Base-by-base conservation (phyloP, 2,113 vertebrate species). In the Terrapene triunguis region DNA sequence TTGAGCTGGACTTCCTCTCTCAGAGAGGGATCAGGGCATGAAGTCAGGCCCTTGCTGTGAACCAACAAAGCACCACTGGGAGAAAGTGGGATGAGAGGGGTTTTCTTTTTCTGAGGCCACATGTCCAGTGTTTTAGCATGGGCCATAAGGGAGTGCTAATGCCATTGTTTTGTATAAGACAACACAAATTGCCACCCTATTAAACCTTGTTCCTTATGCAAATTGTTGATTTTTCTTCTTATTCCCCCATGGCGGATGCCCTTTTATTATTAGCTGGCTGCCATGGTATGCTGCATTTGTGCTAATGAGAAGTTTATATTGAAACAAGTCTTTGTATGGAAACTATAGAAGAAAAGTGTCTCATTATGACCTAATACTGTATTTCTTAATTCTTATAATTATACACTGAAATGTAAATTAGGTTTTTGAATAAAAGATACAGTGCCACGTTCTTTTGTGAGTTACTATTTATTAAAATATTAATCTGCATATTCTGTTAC, bases 11-110 rank as follows among this genome's bases (percentile, higher is more conserved):
- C 98, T 98, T 99, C 98, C 97, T 98, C 97, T 98, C 96, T 96
- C 92, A 96, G 96, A 98, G 97, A 96, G 95, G 97, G 98, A 98
- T 98, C 98, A 95, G 97, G 98, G 98, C 98, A 98, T 19, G 94
- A 98, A 99, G 99, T 99, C 98, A 99, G 98, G 93, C 95, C 94
- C 99, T 98, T 98, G 98, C 99, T 99, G 99, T 97, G 99, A 98
- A 97, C 94, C 97, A 98, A 99, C 99, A 99, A 99, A 98, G 98
- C 95, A 96, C 97, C 93, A 94, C 97, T 98, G 98, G 97, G 98
- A 97, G 97, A 98, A 98, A 98, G 97, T 97, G 88, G 97, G 95
- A 96, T 96, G 96, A 97, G 97, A 96, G 95, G 97, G 97, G 97
- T 97, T 98, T 97, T 98, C 98, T 98, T 97, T 99, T 98, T 99